Percentiles rank a stretch among this genome's conserved stretches.
phyloP scores from a whole-genome alignment of 2,797 vertebrate genomes.

The Benthosema pterotum region DNA sequence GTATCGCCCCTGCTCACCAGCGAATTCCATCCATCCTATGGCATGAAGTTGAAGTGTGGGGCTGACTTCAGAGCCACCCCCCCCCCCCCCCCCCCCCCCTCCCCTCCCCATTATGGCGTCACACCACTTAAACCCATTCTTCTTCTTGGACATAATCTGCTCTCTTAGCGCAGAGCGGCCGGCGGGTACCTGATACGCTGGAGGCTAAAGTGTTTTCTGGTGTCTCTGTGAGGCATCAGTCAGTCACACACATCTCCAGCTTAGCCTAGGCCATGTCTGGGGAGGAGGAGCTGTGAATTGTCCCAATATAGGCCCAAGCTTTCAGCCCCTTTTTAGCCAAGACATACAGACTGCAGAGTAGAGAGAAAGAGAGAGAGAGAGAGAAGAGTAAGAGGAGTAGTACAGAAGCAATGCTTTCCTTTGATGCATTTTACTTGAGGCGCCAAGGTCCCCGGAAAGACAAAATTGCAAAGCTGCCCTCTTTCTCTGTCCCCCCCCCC shows the following conservation, averaged over 20 bases:
- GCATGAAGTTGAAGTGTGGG: too few species aligned
- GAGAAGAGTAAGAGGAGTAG: neutral
- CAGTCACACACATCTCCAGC: constrained; percentile 29
- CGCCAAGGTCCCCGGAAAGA: constrained; percentile 4
- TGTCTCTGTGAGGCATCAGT: constrained; percentile 35
- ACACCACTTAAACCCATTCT: constrained; percentile 6
- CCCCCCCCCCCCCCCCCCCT: too few species aligned
- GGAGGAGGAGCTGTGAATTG: constrained; percentile 20
- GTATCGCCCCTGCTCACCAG: too few species aligned
- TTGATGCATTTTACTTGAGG: constrained; percentile 21
- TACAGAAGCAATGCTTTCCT: constrained; percentile 19
- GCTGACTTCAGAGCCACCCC: too few species aligned
- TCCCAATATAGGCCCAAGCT: constrained; percentile 22
- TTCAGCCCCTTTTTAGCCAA: constrained; percentile 14
- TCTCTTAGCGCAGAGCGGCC: constrained; percentile 15
- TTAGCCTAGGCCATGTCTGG: constrained; percentile 29
- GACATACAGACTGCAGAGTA: constrained; percentile 1
- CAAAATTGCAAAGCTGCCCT: constrained; percentile 2
- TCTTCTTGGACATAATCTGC: constrained; percentile 20
- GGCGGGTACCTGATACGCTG: constrained; percentile 8
- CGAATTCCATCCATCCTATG: too few species aligned
- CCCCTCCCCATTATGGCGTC: neutral
- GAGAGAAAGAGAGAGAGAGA: too few species aligned
- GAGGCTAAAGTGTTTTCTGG: constrained; percentile 25
- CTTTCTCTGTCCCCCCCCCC: constrained; percentile 16